phyloP scores from a whole-genome alignment of 2,113 vertebrate species.

The Lethenteron camtschaticum region DNA sequence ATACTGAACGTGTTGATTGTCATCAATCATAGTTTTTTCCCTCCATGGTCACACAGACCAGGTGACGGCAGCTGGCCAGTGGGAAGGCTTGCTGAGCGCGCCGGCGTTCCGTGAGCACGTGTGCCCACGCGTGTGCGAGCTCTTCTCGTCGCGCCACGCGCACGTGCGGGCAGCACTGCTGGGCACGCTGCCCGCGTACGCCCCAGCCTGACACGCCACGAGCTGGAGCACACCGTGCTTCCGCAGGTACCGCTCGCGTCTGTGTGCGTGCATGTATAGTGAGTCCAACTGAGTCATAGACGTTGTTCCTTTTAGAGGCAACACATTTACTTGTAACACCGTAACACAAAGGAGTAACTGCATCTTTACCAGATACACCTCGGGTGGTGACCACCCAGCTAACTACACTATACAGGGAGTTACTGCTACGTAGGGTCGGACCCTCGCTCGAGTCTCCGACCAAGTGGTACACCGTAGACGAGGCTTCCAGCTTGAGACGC shows the following conservation, averaged over 20 bases:
- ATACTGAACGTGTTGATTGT: background rate
- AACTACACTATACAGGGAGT: too few species aligned
- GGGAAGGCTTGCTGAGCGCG: slow-evolving; percentile 44
- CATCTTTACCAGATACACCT: too few species aligned
- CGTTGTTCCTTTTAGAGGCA: too few species aligned
- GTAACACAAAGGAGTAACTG: too few species aligned
- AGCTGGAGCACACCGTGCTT: slow-evolving; percentile 62
- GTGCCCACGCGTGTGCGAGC: slow-evolving; percentile 57
- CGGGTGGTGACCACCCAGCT: too few species aligned
- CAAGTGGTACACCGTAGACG: too few species aligned
- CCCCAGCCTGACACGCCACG: slow-evolving; percentile 49
- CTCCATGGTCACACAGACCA: slow-evolving; percentile 23
- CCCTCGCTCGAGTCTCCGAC: too few species aligned
- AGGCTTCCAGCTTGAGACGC: too few species aligned
- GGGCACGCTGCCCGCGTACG: slow-evolving; percentile 60
- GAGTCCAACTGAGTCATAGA: too few species aligned
- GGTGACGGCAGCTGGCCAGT: slow-evolving; percentile 20
- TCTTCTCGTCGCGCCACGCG: slow-evolving; percentile 72
- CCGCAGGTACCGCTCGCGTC: slow-evolving; percentile 42
- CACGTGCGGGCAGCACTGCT: slow-evolving; percentile 66
- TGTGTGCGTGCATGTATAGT: too few species aligned
- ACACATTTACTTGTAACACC: too few species aligned
- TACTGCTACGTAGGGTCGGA: too few species aligned
- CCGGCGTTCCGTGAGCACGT: slow-evolving; percentile 54
- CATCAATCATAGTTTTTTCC: background rate